A percentile compares a stretch with the other conserved stretches of the same genome.
Evolutionary conservation across 2,888 invertebrate genomes (phyloP).

Genomic region (Eilema depressum): DNA sequence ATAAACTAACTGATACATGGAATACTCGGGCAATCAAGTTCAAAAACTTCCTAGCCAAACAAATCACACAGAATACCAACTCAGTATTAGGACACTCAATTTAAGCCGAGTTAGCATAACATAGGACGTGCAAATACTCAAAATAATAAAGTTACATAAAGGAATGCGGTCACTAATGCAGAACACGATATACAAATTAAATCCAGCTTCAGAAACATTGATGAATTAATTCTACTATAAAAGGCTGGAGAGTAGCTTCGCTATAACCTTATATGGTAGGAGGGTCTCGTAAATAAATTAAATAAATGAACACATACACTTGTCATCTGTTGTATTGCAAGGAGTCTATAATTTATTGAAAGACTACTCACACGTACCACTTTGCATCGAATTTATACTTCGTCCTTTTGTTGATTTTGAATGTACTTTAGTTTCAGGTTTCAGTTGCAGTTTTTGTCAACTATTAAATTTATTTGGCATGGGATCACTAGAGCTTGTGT

Average conservation of each 20-base stretch:
- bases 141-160: not conserved
- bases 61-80: too few relatives aligned
- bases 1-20: too few relatives aligned
- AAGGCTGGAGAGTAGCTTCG: not conserved
- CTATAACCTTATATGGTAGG: slow-evolving; percentile 3
- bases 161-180: slow-evolving; percentile 3
- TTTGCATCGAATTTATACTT: not conserved
- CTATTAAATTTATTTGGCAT: too few relatives aligned
- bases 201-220: not conserved
- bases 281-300: slow-evolving; percentile 10
- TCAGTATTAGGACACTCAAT: too few relatives aligned
- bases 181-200: slow-evolving; percentile 5
- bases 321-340: slow-evolving; percentile 17
- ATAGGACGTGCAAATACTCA: not conserved
- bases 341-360: slow-evolving; percentile 4
- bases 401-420: not conserved
- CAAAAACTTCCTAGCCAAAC: too few relatives aligned
- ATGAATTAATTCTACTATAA: slow-evolving; percentile 16
- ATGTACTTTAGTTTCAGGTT: too few relatives aligned
- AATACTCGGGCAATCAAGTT: too few relatives aligned
- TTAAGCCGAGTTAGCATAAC: too few relatives aligned
- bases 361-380: slow-evolving; percentile 10
- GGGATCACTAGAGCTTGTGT: too few relatives aligned
- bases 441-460: too few relatives aligned
- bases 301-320: slow-evolving; percentile 16